phyloP scores from a whole-genome alignment of 1,140 invertebrate species.

The Asobara japonica region DNA sequence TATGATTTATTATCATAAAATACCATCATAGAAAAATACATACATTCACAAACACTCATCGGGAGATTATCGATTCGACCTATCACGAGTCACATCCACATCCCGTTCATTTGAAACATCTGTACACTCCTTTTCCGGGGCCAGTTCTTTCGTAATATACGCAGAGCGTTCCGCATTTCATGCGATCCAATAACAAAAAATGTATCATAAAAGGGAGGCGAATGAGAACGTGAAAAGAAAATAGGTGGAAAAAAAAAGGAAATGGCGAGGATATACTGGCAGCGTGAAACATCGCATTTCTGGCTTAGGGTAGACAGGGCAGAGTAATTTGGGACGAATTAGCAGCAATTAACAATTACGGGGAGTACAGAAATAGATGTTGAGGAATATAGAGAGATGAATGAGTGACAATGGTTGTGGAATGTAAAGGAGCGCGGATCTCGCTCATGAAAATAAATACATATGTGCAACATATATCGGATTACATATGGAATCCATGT shows the following conservation, averaged over 20 bases:
- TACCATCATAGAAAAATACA: too few species aligned
- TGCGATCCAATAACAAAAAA: slow-evolving; percentile 19
- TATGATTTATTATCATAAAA: too few species aligned
- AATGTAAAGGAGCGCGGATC: too few species aligned
- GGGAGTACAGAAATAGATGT: not conserved
- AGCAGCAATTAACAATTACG: slow-evolving; percentile 26
- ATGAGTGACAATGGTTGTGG: too few species aligned
- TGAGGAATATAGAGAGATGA: not conserved
- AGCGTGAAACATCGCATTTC: slow-evolving; percentile 33
- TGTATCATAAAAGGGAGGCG: not conserved
- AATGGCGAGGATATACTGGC: slow-evolving; percentile 15
- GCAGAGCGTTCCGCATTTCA: slow-evolving; percentile 29
- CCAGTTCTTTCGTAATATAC: slow-evolving; percentile 16
- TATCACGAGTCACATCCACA: too few species aligned
- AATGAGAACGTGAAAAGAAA: slow-evolving; percentile 4
- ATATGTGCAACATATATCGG: too few species aligned
- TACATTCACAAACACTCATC: too few species aligned
- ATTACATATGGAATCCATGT: too few species aligned
- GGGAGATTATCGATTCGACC: too few species aligned
- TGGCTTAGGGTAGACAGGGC: not conserved
- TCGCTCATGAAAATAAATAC: too few species aligned
- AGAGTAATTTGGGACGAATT: slow-evolving; percentile 5
- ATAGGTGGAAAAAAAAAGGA: not conserved
- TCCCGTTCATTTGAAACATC: too few species aligned
- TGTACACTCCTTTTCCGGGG: too few species aligned